Conservation (phyloP, 1,140 invertebrate species). For the Dendrolimus punctatus region DNA sequence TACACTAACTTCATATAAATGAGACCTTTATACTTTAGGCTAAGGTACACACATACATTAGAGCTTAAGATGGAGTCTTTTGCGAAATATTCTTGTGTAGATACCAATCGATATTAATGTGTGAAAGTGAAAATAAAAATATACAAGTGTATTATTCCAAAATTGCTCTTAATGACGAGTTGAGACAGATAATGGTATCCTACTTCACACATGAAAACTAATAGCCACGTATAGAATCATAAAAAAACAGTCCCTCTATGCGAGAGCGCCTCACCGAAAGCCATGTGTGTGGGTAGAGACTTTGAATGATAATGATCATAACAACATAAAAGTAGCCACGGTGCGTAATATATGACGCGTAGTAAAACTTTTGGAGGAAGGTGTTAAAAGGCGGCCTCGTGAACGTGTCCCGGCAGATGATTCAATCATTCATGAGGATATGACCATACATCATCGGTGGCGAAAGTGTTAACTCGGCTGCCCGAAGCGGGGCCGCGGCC, state of each 20-base stretch:
- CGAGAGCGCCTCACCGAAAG: slow-evolving; percentile 19
- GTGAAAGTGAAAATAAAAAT: no score
- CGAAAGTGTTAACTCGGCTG: slow-evolving; percentile 53
- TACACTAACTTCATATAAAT: no score
- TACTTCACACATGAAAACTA: slow-evolving; percentile 23
- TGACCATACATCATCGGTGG: slow-evolving; percentile 61
- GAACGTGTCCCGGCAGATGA: slow-evolving; percentile 57
- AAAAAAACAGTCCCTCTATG: slow-evolving; percentile 24
- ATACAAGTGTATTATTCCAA: neutral
- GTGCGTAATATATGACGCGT: slow-evolving; percentile 53
- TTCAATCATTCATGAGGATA: slow-evolving; percentile 67
- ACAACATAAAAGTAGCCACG: slow-evolving; percentile 61
- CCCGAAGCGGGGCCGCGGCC: slow-evolving; percentile 11
- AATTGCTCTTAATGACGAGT: slow-evolving; percentile 2
- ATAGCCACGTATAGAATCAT: slow-evolving; percentile 24
- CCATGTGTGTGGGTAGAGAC: slow-evolving; percentile 49
- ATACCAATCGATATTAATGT: no score
- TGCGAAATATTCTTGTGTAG: no score
- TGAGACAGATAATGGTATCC: slow-evolving; percentile 2
- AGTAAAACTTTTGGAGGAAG: slow-evolving; percentile 63
- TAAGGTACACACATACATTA: no score
- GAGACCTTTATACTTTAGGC: no score
- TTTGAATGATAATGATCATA: slow-evolving; percentile 63
- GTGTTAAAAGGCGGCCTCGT: slow-evolving; percentile 58
- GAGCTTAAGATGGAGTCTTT: no score